These are phyloP conservation scores for Misgurnus mizolepis DNA, from an alignment of 2,113 vertebrate species.

Conservation along the genomic window DNA sequence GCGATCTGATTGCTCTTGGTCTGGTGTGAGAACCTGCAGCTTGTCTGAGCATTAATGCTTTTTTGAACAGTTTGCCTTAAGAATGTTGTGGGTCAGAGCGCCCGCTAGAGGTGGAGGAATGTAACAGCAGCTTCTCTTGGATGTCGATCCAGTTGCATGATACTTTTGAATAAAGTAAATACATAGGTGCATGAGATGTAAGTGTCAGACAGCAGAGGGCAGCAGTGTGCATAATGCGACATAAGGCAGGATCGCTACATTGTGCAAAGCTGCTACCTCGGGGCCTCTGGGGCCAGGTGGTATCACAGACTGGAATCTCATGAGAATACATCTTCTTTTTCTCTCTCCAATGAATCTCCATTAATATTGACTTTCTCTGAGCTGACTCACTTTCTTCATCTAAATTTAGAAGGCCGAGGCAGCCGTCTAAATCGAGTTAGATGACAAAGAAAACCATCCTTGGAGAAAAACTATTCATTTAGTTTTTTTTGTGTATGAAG, in stretches of 20 bases:
- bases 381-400: constrained; percentile 33
- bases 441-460: constrained; percentile 19
- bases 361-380: constrained; percentile 32
- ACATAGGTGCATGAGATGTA: background rate
- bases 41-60: background rate
- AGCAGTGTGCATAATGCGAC: constrained; percentile 84
- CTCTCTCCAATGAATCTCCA: constrained; percentile 38
- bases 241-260: constrained; percentile 73
- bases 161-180: too few relatives aligned
- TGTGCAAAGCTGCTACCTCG: constrained; percentile 86
- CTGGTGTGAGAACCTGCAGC: constrained; percentile 79
- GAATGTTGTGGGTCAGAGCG: constrained; percentile 86
- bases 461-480: constrained; percentile 31
- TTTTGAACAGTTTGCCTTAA: constrained; percentile 83
- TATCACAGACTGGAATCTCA: constrained; percentile 91
- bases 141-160: too few relatives aligned
- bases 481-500: background rate
- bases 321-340: constrained; percentile 68
- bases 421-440: constrained; percentile 32
- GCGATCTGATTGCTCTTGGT: constrained; percentile 87
- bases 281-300: constrained; percentile 88
- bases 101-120: constrained; percentile 76
- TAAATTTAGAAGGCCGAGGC: constrained; percentile 38
- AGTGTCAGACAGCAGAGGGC: constrained; percentile 93
- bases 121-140: constrained; percentile 71